Percentiles rank a stretch among this genome's conserved stretches.
Evolutionary conservation across 2,797 vertebrate genomes (phyloP).

Genomic region (Gorsachius magnificus): DNA sequence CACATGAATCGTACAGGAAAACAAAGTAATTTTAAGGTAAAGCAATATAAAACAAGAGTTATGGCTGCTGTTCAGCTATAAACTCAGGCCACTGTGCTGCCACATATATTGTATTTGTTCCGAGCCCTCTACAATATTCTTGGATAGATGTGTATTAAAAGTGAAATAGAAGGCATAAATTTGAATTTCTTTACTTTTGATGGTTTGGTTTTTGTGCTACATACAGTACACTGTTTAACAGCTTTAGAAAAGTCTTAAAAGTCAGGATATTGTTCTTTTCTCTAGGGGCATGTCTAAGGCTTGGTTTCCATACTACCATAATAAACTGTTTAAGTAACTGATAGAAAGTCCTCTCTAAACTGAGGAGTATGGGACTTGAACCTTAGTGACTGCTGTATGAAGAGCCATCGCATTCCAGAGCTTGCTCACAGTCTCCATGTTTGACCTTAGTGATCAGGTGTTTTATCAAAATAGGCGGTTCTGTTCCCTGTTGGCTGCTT

Average conservation of each 20-base stretch:
- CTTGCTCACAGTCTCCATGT: fast-evolving
- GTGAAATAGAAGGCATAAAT: background rate
- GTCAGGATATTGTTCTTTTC: background rate
- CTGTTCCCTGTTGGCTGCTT: background rate
- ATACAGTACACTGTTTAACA: background rate
- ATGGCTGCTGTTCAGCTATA: background rate
- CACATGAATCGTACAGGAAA: background rate
- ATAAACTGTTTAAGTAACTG: background rate
- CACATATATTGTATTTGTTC: background rate
- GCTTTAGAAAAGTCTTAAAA: background rate
- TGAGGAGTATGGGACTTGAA: background rate
- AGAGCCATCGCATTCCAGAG: background rate
- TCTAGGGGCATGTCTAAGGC: background rate
- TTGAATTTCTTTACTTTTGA: background rate
- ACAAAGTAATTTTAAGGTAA: background rate
- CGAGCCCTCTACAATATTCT: background rate
- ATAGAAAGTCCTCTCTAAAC: background rate
- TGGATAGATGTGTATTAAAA: background rate
- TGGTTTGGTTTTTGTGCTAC: background rate
- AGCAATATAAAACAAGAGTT: background rate
- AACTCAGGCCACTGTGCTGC: background rate
- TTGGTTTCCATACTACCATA: background rate
- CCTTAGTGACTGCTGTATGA: background rate
- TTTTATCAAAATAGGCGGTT: background rate
- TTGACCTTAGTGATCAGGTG: background rate